Base-by-base conservation (phyloP, 1,140 invertebrate species). In the Nylanderia fulva region DNA sequence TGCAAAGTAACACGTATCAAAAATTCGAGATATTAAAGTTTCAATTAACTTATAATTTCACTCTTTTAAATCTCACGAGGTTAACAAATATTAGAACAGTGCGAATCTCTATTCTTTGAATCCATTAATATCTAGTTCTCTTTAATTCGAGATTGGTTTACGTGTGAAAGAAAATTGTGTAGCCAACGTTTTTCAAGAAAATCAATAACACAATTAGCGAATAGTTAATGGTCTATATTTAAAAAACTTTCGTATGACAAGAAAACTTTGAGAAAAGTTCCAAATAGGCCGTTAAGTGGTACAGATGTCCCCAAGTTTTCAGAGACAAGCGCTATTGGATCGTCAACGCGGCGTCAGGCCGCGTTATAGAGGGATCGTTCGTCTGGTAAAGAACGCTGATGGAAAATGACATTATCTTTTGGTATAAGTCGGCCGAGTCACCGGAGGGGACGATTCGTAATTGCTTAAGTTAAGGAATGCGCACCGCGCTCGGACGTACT, bases 391-490 rank as follows among this genome's bases (percentile, higher is more conserved):
- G 77, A 84, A 89, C 71, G 88, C 76, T 88, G 74, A 91, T 90
- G 85, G 90, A 88, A 92, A 91, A 91, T 91, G 90, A 91, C 90
- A 88, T 93, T 90, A 90, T 87, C 90, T 89, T 92, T 93, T 79
- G 89, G 89, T 89, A 88, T 90, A 90, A 91, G 90, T 92, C 87
- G 85, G 87, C 79, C 85, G 84, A 90, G 86, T 76, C 72, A 84
- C 68, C 72, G 63, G 48, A 66, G 83, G 86, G 85, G 90, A 82
- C 82, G 88, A 92, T 91, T 90, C 92, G 90, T 93, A 93, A 93
- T 93, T 93, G 91, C 92, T 92, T 93, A 90, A 92, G 90, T 87
- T 91, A 92, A 90, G 88, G 88, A 91, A 93, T 87, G 91, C 84
- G 89, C 88, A 86, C 86, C 85, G 71, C 54, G 77, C 85, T 90